These are phyloP conservation scores for Eunapius fragilis DNA, from an alignment of 37 sponge, comb jelly and placozoan genomes.

Conservation along the genomic window DNA sequence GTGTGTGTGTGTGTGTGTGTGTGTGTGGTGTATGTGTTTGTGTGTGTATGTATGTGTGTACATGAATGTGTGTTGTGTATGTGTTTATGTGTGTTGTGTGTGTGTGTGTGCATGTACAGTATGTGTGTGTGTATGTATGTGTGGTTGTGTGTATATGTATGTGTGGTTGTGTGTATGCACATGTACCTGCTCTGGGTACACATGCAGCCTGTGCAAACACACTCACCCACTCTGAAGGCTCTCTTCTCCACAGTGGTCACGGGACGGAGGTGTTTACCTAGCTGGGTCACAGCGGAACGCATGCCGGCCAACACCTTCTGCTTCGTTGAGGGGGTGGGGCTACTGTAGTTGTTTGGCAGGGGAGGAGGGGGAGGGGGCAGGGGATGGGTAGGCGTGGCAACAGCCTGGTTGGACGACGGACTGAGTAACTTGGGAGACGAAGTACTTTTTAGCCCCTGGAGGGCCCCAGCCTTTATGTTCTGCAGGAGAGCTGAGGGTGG, in stretches of 20 bases:
- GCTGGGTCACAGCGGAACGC: background rate
- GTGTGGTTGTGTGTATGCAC: background rate
- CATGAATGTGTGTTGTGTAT: background rate
- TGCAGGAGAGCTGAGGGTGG: background rate
- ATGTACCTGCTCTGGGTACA: background rate
- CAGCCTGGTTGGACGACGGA: background rate
- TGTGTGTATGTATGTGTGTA: no score
- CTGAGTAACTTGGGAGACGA: background rate
- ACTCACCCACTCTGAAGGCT: slow-evolving; percentile 73
- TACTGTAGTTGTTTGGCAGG: slow-evolving; percentile 1
- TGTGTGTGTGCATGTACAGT: no score
- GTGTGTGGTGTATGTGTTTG: background rate
- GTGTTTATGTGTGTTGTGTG: background rate
- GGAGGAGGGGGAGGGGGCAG: slow-evolving; percentile 55
- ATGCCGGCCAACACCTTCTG: background rate
- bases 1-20: no score
- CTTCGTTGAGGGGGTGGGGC: background rate
- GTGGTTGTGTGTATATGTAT: no score
- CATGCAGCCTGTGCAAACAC: no score
- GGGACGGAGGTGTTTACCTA: slow-evolving; percentile 34
- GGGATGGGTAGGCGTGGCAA: background rate
- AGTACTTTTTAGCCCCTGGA: background rate
- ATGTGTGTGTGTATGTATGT: background rate
- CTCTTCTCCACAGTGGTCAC: slow-evolving; percentile 77
- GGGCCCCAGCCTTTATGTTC: background rate